phyloP scores from a whole-genome alignment of 2,113 vertebrate genomes.

The Butastur rufipennis region DNA sequence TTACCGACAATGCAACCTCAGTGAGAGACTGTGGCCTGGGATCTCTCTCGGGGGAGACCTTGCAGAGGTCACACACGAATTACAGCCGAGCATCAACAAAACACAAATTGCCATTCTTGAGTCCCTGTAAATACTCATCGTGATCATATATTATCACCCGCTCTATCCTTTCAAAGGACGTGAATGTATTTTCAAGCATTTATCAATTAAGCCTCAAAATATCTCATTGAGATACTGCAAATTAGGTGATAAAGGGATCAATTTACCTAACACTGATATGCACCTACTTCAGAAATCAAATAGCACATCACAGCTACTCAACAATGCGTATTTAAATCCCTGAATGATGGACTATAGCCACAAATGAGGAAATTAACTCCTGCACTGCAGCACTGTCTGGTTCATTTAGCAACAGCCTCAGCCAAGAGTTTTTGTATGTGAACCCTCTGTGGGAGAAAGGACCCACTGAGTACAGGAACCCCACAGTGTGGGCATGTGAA shows the following conservation, averaged over 20 bases:
- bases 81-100: not conserved
- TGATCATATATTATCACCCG: not conserved
- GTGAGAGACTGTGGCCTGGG: not conserved
- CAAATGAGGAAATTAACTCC: not conserved
- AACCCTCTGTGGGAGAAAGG: not conserved
- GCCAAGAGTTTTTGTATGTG: not conserved
- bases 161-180: not conserved
- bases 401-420: not conserved
- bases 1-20: accelerated
- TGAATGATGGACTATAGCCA: not conserved
- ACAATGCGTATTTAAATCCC: not conserved
- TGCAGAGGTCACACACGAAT: not conserved
- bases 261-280: slow-evolving; percentile 26
- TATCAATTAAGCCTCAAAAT: slow-evolving; percentile 35
- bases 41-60: not conserved
- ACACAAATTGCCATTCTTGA: not conserved
- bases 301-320: not conserved
- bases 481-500: not conserved
- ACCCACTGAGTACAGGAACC: not conserved
- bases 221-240: slow-evolving; percentile 23
- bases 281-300: slow-evolving; percentile 15
- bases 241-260: slow-evolving; percentile 41
- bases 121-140: not conserved
- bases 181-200: slow-evolving; percentile 7
- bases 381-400: not conserved